phyloP scores from a whole-genome alignment of 2,797 vertebrate genomes.

The Eulemur coronatus region DNA sequence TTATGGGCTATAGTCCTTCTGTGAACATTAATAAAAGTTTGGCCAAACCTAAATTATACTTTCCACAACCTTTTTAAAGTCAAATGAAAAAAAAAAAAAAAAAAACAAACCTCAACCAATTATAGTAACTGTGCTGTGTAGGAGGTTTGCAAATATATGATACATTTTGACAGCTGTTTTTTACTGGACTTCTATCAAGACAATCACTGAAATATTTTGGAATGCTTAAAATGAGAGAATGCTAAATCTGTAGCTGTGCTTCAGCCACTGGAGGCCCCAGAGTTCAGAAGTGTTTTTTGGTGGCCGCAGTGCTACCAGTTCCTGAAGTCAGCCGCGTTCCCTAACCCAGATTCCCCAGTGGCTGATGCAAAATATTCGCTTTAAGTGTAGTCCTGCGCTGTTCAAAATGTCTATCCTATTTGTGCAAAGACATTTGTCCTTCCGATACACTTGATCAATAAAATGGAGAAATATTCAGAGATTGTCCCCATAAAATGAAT shows the following conservation, averaged over 20 bases:
- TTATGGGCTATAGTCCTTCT: conserved; percentile 64
- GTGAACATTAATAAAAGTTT: conserved; percentile 80
- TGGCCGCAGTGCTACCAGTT: conserved; percentile 19
- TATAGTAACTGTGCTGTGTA: conserved; percentile 86
- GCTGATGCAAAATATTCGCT: not conserved
- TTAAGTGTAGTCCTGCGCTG: not conserved
- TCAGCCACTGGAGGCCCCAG: not conserved
- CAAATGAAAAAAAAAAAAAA: conserved; percentile 54
- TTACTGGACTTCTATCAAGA: conserved; percentile 81
- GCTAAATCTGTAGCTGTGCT: conserved; percentile 53
- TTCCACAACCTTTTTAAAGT: conserved; percentile 89
- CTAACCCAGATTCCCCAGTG: not conserved
- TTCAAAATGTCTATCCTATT: conserved; percentile 16
- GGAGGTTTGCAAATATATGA: conserved; percentile 84
- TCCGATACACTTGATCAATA: not conserved
- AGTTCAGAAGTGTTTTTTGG: conserved; percentile 4
- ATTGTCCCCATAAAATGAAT: not conserved
- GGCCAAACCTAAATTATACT: conserved; percentile 87
- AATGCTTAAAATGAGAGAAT: conserved; percentile 69
- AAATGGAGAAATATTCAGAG: not conserved
- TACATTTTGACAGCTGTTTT: conserved; percentile 84
- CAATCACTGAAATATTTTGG: conserved; percentile 74
- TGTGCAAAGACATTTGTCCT: not conserved
- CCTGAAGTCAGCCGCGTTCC: not conserved
- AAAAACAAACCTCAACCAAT: conserved; percentile 85